Percentiles rank a stretch among this genome's conserved stretches.
These are phyloP conservation scores for Pollenia amentaria DNA, from an alignment of 2,888 invertebrate species.

Conservation along the genomic window DNA sequence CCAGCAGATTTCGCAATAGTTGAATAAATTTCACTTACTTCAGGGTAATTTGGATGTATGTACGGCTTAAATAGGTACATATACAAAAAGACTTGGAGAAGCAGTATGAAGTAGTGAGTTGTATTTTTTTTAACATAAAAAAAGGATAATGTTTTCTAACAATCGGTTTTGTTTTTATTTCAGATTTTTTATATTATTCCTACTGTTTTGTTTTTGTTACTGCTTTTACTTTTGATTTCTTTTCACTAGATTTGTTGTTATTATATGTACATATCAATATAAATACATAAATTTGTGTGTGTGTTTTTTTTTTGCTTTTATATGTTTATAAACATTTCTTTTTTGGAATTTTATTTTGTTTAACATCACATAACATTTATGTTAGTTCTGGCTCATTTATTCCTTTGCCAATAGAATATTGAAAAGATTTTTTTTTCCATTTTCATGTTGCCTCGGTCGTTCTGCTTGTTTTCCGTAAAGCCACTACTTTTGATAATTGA, in stretches of 20 bases:
- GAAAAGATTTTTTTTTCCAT: constrained; percentile 51
- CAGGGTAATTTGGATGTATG: not conserved
- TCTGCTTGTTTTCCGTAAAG: constrained; percentile 56
- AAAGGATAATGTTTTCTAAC: constrained; percentile 49
- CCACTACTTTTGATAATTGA: constrained; percentile 69
- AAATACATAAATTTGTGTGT: constrained; percentile 63
- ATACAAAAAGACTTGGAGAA: not conserved
- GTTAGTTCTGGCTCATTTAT: constrained; percentile 73
- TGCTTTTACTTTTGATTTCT: constrained; percentile 58
- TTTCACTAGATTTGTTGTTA: constrained; percentile 70
- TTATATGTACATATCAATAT: constrained; percentile 70
- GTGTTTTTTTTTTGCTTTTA: constrained; percentile 14
- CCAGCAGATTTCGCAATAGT: no score
- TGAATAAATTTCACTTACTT: no score
- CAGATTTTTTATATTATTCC: constrained; percentile 13
- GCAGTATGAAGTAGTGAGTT: not conserved
- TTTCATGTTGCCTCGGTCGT: constrained; percentile 28
- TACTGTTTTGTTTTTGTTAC: not conserved
- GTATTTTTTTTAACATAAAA: constrained; percentile 38
- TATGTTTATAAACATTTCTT: constrained; percentile 25
- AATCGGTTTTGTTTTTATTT: constrained; percentile 60
- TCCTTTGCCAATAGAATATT: constrained; percentile 73
- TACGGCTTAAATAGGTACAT: not conserved
- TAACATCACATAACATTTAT: constrained; percentile 72
- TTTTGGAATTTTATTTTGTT: constrained; percentile 50